Conservation (phyloP, 23 tunicate species). For the Halocynthia roretzi region DNA sequence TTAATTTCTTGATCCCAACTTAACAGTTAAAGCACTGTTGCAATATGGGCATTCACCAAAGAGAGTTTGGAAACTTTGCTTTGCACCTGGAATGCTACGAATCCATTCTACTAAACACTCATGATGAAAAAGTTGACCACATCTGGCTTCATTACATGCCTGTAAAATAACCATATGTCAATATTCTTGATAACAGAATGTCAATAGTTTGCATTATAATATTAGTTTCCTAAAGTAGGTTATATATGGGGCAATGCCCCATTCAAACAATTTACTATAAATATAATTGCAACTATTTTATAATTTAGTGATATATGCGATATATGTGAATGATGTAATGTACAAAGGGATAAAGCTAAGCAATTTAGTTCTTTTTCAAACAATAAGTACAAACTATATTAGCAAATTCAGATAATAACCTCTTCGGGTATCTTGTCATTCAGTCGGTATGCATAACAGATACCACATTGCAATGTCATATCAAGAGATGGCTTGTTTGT, state of each 20-base stretch:
- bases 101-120: slow-evolving; percentile 58
- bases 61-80: slow-evolving; percentile 47
- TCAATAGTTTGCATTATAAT: neutral
- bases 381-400: no score
- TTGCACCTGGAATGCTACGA: slow-evolving; percentile 45
- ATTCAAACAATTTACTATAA: neutral
- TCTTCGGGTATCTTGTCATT: slow-evolving; percentile 42
- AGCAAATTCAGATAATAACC: slow-evolving; percentile 3
- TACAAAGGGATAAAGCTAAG: no score
- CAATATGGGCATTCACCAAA: slow-evolving; percentile 79
- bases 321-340: no score
- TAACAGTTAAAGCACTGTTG: slow-evolving; percentile 23
- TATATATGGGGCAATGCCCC: neutral
- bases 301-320: no score
- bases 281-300: no score
- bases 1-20: neutral
- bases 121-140: slow-evolving; percentile 54
- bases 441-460: slow-evolving; percentile 49
- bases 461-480: slow-evolving; percentile 50
- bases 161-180: neutral
- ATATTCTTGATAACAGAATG: neutral
- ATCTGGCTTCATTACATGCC: slow-evolving; percentile 48
- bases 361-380: no score
- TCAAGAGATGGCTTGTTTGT: slow-evolving; percentile 13
- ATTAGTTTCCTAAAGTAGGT: neutral